Base-by-base conservation (phyloP, 2,797 vertebrate genomes). In the Acanthurus tractus region DNA sequence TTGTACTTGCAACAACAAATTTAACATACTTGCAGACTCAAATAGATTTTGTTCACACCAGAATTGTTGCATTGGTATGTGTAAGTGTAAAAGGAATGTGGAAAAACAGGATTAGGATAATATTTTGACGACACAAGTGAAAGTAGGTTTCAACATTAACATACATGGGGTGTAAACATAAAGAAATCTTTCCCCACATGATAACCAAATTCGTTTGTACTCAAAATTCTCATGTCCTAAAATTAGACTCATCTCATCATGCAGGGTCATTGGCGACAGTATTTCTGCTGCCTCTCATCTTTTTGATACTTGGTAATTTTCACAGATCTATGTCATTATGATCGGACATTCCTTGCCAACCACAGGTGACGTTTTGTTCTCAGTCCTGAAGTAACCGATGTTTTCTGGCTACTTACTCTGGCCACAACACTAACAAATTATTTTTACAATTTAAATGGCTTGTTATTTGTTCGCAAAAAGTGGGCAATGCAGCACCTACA, bases 21-120 rank as follows among this genome's bases (percentile, higher is more conserved):
- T 17, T 52, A 44, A 25, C 40, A 8, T 4, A 38, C 53, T 20
- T 58, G 53, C 53, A 36, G 23, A 63, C 56, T 42, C 44, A 68
- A 20, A 12, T 73, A 56, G 67, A 78, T 70, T 76, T 69, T 0
- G 2, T 36, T 71, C 34, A 74, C 78, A 54, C 29, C 59, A 9
- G 63, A 44, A 73, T 66, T 49, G 38, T 53, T 70, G 25, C n/a
- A 70, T 3, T 45, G 52, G 45, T 46, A 72, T 20, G 38, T 46
- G n/a, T 2, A 75, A 11, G 20, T 54, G 23, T 20, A 45, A 22
- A 36, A 12, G 0, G 38, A 55, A 65, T 14, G 11, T 49, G 17
- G 11, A 18, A 64, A 62, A 74, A 66, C 17, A 67, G 12, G 62
- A 78, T 25, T 36, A 25, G 48, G n/a, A 25, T 66, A 68, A 40